Conservation (phyloP, 2,797 vertebrate species). For the Eidolon dupreanum region DNA sequence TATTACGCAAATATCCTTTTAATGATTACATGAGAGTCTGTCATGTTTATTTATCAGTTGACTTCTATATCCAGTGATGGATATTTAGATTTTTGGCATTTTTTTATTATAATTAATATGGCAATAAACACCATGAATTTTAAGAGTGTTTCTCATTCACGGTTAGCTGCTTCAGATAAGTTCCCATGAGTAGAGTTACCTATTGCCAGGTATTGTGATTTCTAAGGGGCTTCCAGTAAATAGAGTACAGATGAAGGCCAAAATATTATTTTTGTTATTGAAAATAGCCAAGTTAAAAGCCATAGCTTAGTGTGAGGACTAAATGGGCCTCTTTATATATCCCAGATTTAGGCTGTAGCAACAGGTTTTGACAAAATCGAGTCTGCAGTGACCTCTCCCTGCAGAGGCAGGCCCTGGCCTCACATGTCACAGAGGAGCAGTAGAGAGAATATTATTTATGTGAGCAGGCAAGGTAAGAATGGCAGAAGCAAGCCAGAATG, state of each 20-base stretch:
- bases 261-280: neutral
- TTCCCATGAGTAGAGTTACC: neutral
- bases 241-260: neutral
- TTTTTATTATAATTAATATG: slow-evolving; percentile 16
- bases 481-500: neutral
- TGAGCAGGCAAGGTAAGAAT: neutral
- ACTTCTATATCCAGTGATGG: neutral
- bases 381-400: neutral
- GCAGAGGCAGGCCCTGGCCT: neutral
- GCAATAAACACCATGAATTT: neutral
- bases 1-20: neutral
- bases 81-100: neutral
- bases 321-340: neutral
- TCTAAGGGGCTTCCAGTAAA: neutral
- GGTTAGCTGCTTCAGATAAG: neutral
- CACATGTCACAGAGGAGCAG: neutral
- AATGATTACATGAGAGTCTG: neutral
- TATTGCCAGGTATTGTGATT: neutral
- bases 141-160: neutral
- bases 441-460: neutral
- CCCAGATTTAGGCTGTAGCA: neutral
- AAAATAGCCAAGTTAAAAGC: neutral
- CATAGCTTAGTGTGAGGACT: neutral
- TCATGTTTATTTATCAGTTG: neutral
- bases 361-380: neutral